Base-by-base conservation (phyloP, 2,797 vertebrate genomes). In the Myripristis murdjan region DNA sequence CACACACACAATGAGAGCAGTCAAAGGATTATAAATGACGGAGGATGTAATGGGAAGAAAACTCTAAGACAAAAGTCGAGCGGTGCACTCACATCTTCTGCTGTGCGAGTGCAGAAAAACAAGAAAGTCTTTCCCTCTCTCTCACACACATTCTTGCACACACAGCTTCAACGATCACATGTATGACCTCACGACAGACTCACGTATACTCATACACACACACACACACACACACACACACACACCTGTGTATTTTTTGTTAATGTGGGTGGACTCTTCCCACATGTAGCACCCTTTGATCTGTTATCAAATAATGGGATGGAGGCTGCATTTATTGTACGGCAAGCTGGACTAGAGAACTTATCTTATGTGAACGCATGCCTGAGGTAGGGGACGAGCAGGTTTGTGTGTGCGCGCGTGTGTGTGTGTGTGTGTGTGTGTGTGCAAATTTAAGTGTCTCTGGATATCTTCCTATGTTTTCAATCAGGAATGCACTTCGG, bases 21-120 rank as follows among this genome's bases (percentile, higher is more conserved):
- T 85, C 83, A 68, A 55, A 83, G 77, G 83, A 86, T 89, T 89
- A 87, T 72, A 92, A 84, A 91, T 91, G 85, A 85, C 78, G 75
- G 79, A 77, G 72, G 70, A 39, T 10, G 56, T 83, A 82, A 88
- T 90, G 69, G 73, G 72, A 71, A 81, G 43, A 81, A 69, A 82
- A 73, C 77, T 70, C 61, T 15, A 59, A 81, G 73, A 83, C 73
- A 69, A 85, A 52, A 89, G 74, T 72, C 55, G 24, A 44, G 39
- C 72, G 71, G 28, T 54, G 55, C 31, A 68, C 59, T 69, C 49
- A 41, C 51, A 58, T 74, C 20, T 58, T 68, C 31, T 47, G 5
- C 23, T 37, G 49, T n/a, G n/a, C n/a, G n/a, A n/a, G n/a, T n/a
- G n/a, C n/a, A n/a, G 51, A 71, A 70, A 70, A 62, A 81, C 47